phyloP scores from a whole-genome alignment of 1,140 invertebrate genomes.

The Achatina immaculata region DNA sequence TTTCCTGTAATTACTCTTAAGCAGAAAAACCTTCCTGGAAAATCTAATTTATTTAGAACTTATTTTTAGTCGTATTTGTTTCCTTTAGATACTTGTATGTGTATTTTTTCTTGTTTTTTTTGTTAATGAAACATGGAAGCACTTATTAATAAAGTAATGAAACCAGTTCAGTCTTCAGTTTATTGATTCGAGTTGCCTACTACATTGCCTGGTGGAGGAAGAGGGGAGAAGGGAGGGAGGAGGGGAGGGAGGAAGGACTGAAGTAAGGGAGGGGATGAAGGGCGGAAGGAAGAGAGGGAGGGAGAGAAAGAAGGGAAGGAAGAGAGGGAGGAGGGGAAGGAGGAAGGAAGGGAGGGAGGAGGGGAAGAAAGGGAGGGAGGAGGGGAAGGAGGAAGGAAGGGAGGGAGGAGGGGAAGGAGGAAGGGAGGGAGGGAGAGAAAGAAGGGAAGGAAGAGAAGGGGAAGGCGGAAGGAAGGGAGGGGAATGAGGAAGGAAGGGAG shows the following conservation, averaged over 20 bases:
- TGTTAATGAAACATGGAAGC: too few species aligned
- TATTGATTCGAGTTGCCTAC: too few species aligned
- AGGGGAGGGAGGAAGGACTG: conserved; percentile 1
- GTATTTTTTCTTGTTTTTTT: too few species aligned
- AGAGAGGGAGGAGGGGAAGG: neutral
- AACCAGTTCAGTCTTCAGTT: too few species aligned
- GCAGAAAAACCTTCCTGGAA: too few species aligned
- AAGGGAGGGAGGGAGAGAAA: conserved; percentile 12
- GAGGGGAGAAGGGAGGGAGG: neutral
- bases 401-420: neutral
- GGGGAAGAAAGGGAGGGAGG: neutral
- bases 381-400: neutral
- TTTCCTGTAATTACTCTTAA: too few species aligned
- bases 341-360: neutral
- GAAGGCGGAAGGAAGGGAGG: neutral
- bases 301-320: neutral
- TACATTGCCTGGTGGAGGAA: neutral
- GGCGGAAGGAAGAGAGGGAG: conserved; percentile 10
- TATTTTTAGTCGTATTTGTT: too few species aligned
- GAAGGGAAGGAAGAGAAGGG: neutral
- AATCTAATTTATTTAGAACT: too few species aligned
- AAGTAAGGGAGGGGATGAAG: neutral
- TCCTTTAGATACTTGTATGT: too few species aligned
- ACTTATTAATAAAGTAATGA: too few species aligned
- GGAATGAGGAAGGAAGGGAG: neutral